Conservation (phyloP, 2,797 vertebrate genomes). For the Oreortyx pictus region DNA sequence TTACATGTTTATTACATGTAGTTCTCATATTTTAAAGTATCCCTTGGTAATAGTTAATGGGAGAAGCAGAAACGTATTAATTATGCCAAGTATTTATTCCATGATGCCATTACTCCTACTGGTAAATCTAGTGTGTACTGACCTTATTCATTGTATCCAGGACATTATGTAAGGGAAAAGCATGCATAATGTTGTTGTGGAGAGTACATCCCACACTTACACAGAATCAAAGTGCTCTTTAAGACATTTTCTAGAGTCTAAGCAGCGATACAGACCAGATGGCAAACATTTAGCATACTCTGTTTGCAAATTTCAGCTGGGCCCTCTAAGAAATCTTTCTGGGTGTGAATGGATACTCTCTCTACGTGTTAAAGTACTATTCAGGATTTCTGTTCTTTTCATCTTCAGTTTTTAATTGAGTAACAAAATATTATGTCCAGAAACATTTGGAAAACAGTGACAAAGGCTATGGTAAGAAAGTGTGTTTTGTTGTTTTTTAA, state of each 20-base stretch:
- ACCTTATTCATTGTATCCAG: conserved; percentile 68
- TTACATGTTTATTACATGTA: neutral
- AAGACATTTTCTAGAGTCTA: conserved; percentile 35
- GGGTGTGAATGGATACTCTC: conserved; percentile 12
- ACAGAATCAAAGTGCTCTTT: conserved; percentile 62
- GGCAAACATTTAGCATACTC: neutral
- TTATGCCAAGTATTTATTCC: conserved; percentile 80
- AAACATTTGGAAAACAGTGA: conserved; percentile 79
- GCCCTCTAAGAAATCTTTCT: conserved; percentile 10
- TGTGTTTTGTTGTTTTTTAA: neutral
- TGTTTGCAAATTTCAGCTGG: conserved; percentile 53
- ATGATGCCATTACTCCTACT: conserved; percentile 78
- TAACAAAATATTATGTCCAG: conserved; percentile 73
- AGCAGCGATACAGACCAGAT: conserved; percentile 7
- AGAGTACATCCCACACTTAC: conserved; percentile 67
- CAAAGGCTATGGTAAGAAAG: conserved; percentile 80
- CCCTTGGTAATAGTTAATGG: conserved; percentile 37
- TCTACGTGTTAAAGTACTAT: neutral
- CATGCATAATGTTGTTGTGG: conserved; percentile 57
- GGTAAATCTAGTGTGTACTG: conserved; percentile 65
- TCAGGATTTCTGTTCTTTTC: neutral
- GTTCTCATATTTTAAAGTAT: conserved; percentile 17
- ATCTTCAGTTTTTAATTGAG: conserved; percentile 14
- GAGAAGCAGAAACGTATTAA: conserved; percentile 70
- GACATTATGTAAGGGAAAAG: conserved; percentile 72